Percentiles rank a stretch among this genome's conserved stretches.
Evolutionary conservation across 2,113 vertebrate species (phyloP).

Genomic region (Podarcis raffonei): DNA sequence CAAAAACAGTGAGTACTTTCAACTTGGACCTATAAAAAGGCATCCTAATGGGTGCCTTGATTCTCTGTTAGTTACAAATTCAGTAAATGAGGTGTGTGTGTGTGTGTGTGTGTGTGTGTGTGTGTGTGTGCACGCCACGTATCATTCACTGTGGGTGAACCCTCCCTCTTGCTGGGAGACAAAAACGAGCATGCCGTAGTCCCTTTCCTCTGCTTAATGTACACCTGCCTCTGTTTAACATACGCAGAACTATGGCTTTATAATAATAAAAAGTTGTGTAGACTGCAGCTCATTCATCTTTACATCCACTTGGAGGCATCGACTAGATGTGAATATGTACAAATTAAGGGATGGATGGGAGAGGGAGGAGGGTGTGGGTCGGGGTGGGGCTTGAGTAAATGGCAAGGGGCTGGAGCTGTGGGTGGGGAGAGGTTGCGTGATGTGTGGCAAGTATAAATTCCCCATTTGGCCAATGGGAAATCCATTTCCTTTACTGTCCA

Average conservation of each 20-base stretch:
- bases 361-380: slow-evolving; percentile 7
- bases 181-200: slow-evolving; percentile 39
- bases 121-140: slow-evolving; percentile 7
- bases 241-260: slow-evolving; percentile 81
- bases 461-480: slow-evolving; percentile 69
- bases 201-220: slow-evolving; percentile 58
- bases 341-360: slow-evolving; percentile 61
- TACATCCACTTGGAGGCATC: slow-evolving; percentile 72
- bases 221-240: slow-evolving; percentile 66
- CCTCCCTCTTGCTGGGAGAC: slow-evolving; percentile 37
- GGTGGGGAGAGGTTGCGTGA: neutral
- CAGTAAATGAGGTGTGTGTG: neutral
- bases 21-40: neutral
- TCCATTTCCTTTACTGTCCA: slow-evolving; percentile 69
- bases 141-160: slow-evolving; percentile 44
- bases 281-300: slow-evolving; percentile 73
- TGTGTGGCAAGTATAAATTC: slow-evolving; percentile 64
- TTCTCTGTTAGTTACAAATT: slow-evolving; percentile 30
- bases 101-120: slow-evolving; percentile 17
- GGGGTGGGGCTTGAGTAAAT: slow-evolving; percentile 34
- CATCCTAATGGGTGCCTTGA: neutral
- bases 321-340: slow-evolving; percentile 70
- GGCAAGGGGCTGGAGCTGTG: slow-evolving; percentile 15
- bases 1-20: neutral
- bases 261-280: slow-evolving; percentile 75